Conservation (phyloP, 1,140 invertebrate genomes). For the Aphidius gifuensis region DNA sequence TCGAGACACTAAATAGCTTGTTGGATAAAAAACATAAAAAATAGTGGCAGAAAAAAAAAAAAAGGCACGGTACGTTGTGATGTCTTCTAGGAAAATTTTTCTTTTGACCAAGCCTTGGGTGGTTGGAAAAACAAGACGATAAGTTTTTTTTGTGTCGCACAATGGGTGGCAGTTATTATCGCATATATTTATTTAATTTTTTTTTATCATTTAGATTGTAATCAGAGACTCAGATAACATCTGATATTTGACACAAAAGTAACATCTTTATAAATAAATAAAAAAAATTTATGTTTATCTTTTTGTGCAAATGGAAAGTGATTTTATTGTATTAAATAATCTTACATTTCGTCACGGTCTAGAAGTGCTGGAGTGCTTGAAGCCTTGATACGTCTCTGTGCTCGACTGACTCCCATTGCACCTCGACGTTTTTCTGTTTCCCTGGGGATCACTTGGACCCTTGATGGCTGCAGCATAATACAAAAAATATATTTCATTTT, state of each 20-base stretch:
- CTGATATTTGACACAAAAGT: background rate
- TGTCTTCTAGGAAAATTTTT: too few relatives aligned
- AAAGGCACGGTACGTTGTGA: too few relatives aligned
- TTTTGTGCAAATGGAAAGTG: background rate
- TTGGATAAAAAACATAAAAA: too few relatives aligned
- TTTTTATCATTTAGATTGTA: slow-evolving; percentile 4
- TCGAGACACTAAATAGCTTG: too few relatives aligned
- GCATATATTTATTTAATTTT: too few relatives aligned
- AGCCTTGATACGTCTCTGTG: slow-evolving; percentile 54
- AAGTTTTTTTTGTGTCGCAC: too few relatives aligned
- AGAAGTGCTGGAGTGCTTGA: slow-evolving; percentile 58
- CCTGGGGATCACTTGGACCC: slow-evolving; percentile 40
- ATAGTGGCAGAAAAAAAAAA: too few relatives aligned
- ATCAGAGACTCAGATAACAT: background rate
- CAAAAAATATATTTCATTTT: slow-evolving; percentile 19
- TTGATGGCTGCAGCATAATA: slow-evolving; percentile 48
- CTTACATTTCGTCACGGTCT: slow-evolving; percentile 50
- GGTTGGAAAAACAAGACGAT: too few relatives aligned
- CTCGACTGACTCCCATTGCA: slow-evolving; percentile 48
- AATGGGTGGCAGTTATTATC: too few relatives aligned
- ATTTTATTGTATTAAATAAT: slow-evolving; percentile 21
- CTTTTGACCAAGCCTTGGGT: too few relatives aligned
- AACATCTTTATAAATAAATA: background rate
- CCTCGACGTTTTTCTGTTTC: slow-evolving; percentile 46
- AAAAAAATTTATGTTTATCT: too few relatives aligned